Evolutionary conservation across 2,888 invertebrate species (phyloP).

Genomic region (Agriopis leucophaearia): DNA sequence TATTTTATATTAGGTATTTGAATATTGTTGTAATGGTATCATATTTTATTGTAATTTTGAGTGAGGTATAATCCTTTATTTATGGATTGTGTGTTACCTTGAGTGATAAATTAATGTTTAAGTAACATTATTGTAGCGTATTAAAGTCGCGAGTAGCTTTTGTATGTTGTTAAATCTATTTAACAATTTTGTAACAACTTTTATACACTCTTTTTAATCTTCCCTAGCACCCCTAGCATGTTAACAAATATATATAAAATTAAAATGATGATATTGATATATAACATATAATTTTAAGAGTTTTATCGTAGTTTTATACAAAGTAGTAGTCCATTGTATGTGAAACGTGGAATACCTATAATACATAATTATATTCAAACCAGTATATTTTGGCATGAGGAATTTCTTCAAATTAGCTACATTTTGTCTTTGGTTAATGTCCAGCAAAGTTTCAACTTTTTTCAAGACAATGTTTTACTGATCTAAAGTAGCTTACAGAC

Average conservation of each 20-base stretch:
- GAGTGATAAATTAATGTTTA: conserved; percentile 76
- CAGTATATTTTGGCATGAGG: no score
- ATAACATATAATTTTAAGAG: conserved; percentile 36
- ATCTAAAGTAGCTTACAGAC: no score
- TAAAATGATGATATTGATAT: conserved; percentile 24
- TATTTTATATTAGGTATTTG: conserved; percentile 38
- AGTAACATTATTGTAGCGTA: conserved; percentile 73
- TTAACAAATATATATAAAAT: conserved; percentile 52
- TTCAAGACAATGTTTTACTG: no score
- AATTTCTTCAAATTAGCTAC: no score
- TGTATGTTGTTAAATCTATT: conserved; percentile 85
- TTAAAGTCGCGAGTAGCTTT: conserved; percentile 80
- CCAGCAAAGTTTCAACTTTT: no score
- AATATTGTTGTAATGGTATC: conserved; percentile 44
- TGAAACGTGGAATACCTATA: conserved; percentile 25
- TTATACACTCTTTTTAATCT: conserved; percentile 86
- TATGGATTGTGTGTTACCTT: conserved; percentile 71
- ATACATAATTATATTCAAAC: not conserved
- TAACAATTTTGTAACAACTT: conserved; percentile 84
- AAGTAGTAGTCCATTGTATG: conserved; percentile 39
- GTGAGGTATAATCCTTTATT: conserved; percentile 66
- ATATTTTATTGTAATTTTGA: conserved; percentile 67
- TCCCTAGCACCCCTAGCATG: conserved; percentile 82
- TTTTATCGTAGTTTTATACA: conserved; percentile 46
- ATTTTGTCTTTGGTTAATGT: no score